A percentile compares a stretch with the other conserved stretches of the same genome.
Conservation (phyloP, 1,140 invertebrate genomes). For the Drosophila jambulina region DNA sequence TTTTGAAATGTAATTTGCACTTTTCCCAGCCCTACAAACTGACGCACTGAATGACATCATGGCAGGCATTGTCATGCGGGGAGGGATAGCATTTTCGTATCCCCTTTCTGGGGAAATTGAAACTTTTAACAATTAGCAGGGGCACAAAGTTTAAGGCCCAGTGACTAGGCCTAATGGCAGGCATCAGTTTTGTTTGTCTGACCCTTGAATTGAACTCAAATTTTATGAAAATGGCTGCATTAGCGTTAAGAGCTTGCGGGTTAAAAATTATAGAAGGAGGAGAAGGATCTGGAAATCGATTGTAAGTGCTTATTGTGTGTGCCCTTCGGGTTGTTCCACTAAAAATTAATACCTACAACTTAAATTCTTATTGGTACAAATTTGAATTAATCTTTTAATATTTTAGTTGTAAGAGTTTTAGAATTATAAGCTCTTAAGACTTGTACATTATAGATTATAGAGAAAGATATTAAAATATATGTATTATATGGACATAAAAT, state of each 20-base stretch:
- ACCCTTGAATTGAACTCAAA: constrained; percentile 45
- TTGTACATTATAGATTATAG: no score
- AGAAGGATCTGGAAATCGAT: background rate
- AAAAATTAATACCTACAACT: background rate
- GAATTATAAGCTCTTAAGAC: no score
- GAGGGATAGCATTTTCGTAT: constrained; percentile 15
- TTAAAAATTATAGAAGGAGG: background rate
- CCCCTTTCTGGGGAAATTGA: constrained; percentile 54
- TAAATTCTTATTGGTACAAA: background rate
- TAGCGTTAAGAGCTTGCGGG: constrained; percentile 13
- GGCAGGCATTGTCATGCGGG: constrained; percentile 23
- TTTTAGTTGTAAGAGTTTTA: no score
- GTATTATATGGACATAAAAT: no score
- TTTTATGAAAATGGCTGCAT: constrained; percentile 49
- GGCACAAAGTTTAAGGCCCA: constrained; percentile 20
- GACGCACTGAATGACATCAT: constrained; percentile 44
- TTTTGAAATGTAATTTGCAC: constrained; percentile 65
- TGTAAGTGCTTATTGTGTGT: background rate
- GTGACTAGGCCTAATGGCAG: constrained; percentile 39
- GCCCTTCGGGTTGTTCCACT: background rate
- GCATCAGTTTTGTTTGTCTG: constrained; percentile 47
- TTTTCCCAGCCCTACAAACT: constrained; percentile 43
- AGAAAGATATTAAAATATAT: no score
- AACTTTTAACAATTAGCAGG: constrained; percentile 70
- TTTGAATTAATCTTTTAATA: background rate